Percentiles rank a stretch among this genome's conserved stretches.
Conservation (phyloP, 1,140 invertebrate genomes). For the Lepidurus apus region DNA sequence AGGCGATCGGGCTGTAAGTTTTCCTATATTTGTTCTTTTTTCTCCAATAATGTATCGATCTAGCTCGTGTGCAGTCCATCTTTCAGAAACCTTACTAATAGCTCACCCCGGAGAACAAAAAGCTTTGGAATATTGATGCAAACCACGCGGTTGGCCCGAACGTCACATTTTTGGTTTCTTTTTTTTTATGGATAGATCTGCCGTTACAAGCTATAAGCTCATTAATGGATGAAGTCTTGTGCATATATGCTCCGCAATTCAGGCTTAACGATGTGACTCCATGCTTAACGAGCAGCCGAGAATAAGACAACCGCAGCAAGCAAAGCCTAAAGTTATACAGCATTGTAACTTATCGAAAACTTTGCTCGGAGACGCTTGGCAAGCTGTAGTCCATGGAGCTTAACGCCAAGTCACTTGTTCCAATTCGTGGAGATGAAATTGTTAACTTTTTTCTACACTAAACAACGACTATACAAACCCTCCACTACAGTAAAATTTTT, state of each 20-base stretch:
- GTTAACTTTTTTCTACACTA: too few relatives aligned
- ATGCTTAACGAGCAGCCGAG: not conserved
- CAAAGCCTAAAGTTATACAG: not conserved
- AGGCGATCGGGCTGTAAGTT: conserved; percentile 57
- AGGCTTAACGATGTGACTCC: not conserved
- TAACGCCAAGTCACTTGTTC: too few relatives aligned
- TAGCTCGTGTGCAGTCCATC: not conserved
- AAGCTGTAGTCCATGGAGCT: too few relatives aligned
- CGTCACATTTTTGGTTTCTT: not conserved
- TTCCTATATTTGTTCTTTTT: not conserved
- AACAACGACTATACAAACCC: too few relatives aligned
- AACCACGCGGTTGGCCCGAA: not conserved
- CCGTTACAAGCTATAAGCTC: not conserved
- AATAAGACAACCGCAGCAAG: conserved; percentile 1
- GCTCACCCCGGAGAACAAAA: not conserved
- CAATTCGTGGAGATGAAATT: too few relatives aligned
- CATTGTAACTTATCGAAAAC: conserved; percentile 2
- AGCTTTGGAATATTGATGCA: not conserved
- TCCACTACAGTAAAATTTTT: too few relatives aligned
- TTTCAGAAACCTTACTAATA: not conserved
- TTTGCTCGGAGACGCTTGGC: not conserved
- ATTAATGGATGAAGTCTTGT: not conserved
- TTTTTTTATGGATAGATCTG: not conserved
- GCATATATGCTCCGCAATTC: not conserved
- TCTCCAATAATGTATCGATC: not conserved